Conservation (phyloP, 2,797 vertebrate genomes). For the Acanthornis magna region DNA sequence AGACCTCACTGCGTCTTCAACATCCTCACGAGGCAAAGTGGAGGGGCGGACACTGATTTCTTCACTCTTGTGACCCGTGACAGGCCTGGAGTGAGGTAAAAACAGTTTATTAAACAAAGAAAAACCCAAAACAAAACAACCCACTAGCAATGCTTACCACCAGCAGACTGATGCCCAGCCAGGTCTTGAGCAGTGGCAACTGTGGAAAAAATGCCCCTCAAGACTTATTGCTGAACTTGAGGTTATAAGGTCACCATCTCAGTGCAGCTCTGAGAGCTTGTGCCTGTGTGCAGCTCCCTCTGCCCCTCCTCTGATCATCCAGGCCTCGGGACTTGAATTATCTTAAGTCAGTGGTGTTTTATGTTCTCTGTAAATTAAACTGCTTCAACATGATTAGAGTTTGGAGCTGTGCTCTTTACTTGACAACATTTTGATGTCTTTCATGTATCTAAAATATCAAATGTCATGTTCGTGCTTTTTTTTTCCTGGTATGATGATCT, state of each 20-base stretch:
- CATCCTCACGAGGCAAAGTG: not conserved
- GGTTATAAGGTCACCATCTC: not conserved
- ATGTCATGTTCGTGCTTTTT: not conserved
- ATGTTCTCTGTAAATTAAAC: conserved; percentile 55
- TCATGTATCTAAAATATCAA: not conserved
- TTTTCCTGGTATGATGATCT: not conserved
- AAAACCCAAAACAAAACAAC: not conserved
- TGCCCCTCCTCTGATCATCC: not conserved
- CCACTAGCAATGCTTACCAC: not conserved
- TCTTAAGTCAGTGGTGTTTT: conserved; percentile 25
- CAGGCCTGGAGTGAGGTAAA: not conserved
- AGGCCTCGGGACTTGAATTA: conserved; percentile 14
- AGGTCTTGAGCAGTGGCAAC: not conserved
- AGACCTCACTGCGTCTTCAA: not conserved
- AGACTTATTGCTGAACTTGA: not conserved
- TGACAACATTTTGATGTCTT: not conserved
- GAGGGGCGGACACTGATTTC: not conserved
- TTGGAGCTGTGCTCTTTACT: not conserved
- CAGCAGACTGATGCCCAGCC: not conserved
- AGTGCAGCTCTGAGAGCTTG: not conserved
- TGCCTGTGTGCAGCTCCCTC: not conserved
- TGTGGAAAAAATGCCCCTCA: not conserved
- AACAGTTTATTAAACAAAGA: not conserved
- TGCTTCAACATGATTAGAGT: conserved; percentile 6
- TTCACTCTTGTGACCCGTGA: not conserved